Evolutionary conservation across 2,113 vertebrate genomes (phyloP), one percentile per base, ranked within the genome.

Genomic region (Brienomyrus longianalis): DNA sequence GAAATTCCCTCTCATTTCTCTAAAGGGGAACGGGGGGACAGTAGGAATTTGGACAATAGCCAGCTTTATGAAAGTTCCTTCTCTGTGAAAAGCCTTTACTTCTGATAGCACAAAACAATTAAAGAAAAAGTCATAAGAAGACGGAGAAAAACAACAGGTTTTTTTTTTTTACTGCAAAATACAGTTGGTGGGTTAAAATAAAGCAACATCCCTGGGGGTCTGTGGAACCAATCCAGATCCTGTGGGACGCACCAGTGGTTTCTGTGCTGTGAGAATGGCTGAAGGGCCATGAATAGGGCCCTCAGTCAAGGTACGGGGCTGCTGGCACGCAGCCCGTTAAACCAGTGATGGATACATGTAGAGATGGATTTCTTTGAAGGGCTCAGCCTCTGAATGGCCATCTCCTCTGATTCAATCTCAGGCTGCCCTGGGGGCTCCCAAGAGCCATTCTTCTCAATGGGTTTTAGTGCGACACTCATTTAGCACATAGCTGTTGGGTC

Each of bases 401-500:
- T 35, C 83, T n/a, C 70, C 84, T 89, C 54, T 88, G 50, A 89
- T 39, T 90, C 86, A 6, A 48, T 89, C 87, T 90, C 90, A 89
- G 90, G 59, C 31, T 50, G 74, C 84, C 51, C 89, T 62, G 10
- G 17, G 56, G 77, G 88, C 48, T 59, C n/a, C 47, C 83, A 74
- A 85, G 70, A 91, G 85, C 86, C 39, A 52, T 43, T 70, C 21
- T 83, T 77, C 50, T 80, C 48, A 39, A 86, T 86, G 8, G 0
- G 74, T 91, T 90, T 84, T 54, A 88, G 91, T 27, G 23, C 59
- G 35, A 83, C 50, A 56, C 91, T 91, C 86, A 51, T 92, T 59
- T 93, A 93, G 89, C 77, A 50, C 83, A 83, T 43, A 88, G 88
- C 89, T 94, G 7, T 88, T 70, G 23, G 23, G 90, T 89, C 84